Percentiles rank a stretch among this genome's conserved stretches.
Evolutionary conservation across 2,797 vertebrate species (phyloP).

Genomic region (Graptemys geographica): DNA sequence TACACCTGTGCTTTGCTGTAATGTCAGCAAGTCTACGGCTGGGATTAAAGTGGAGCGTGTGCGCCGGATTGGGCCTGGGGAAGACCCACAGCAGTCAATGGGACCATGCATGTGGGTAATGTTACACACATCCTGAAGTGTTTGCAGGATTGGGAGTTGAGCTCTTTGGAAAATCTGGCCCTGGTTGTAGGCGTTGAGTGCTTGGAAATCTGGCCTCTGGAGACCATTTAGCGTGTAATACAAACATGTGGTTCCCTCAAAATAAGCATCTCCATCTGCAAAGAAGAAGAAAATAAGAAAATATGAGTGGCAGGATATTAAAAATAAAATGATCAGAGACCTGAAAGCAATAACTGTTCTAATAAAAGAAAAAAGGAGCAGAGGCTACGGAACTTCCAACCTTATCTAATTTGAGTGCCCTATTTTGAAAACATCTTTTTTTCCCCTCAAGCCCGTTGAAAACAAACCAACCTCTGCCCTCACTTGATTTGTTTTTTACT

Average conservation of each 20-base stretch:
- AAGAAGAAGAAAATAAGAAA: not conserved
- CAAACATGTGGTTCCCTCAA: not conserved
- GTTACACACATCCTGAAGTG: not conserved
- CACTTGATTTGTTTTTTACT: not conserved
- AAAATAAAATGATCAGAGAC: rapidly evolving
- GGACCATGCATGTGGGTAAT: not conserved
- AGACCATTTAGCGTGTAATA: not conserved
- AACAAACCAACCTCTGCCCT: not conserved
- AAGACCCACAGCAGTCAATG: not conserved
- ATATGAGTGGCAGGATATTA: rapidly evolving
- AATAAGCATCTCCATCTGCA: not conserved
- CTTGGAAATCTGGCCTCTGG: not conserved
- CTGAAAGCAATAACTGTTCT: not conserved
- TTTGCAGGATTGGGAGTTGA: not conserved
- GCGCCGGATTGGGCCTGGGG: not conserved
- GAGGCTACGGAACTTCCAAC: rapidly evolving
- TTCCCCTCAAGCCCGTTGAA: not conserved
- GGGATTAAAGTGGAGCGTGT: not conserved
- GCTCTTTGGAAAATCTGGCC: not conserved
- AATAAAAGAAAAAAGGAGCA: not conserved
- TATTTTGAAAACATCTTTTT: not conserved
- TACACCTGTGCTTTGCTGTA: not conserved
- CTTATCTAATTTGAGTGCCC: not conserved
- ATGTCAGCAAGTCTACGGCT: not conserved
- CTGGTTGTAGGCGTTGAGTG: not conserved